A percentile compares a stretch with the other conserved stretches of the same genome.
These are phyloP conservation scores for Nymphalis c-album DNA, from an alignment of 2,888 invertebrate genomes.

Conservation along the genomic window DNA sequence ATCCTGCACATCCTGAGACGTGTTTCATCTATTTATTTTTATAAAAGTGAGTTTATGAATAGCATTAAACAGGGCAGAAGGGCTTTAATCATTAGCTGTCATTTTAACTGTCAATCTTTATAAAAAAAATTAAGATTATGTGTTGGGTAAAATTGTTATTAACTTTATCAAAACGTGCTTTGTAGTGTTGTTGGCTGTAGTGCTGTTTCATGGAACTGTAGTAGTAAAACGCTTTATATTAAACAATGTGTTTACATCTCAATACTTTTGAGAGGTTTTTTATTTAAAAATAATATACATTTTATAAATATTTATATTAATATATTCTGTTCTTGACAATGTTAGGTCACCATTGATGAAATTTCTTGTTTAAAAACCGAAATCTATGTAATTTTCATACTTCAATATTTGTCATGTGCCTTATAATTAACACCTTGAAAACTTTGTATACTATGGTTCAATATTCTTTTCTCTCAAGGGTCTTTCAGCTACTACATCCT, in stretches of 20 bases:
- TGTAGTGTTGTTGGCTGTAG: conserved; percentile 1
- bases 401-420: no score
- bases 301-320: no score
- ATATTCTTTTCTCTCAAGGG: no score
- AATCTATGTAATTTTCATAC: no score
- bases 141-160: conserved; percentile 4
- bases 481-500: no score
- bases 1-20: conserved; percentile 50
- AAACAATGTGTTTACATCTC: not conserved
- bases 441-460: no score
- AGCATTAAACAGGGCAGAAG: conserved; percentile 42
- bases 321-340: no score
- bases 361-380: no score
- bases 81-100: conserved; percentile 42
- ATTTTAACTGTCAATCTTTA: conserved; percentile 15
- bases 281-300: not conserved
- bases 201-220: conserved; percentile 2
- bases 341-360: no score
- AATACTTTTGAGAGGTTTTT: not conserved
- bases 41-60: conserved; percentile 53
- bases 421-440: no score
- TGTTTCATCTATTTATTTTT: conserved; percentile 42
- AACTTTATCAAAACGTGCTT: conserved; percentile 1
- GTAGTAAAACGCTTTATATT: not conserved
- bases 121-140: not conserved